Evolutionary conservation across 2,888 invertebrate species (phyloP).

Genomic region (Ochropleura leucogaster): DNA sequence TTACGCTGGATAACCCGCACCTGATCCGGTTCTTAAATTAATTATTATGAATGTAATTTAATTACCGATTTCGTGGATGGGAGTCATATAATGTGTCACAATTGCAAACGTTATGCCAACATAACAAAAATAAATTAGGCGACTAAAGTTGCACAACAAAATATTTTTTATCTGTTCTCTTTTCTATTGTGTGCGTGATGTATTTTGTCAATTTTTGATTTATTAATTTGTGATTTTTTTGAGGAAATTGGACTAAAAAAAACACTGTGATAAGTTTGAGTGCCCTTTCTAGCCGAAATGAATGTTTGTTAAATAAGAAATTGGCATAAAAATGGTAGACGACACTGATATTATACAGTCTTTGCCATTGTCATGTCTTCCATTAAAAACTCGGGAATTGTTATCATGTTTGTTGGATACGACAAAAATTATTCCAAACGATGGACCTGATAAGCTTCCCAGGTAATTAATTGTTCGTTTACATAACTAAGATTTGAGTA

Average conservation of each 20-base stretch:
- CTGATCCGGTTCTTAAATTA: too few species aligned
- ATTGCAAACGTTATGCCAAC: slow-evolving; percentile 18
- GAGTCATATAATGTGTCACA: neutral
- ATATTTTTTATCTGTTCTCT: slow-evolving; percentile 45
- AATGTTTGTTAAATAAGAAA: slow-evolving; percentile 31
- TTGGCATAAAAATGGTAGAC: slow-evolving; percentile 60
- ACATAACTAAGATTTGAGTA: neutral
- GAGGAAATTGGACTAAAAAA: slow-evolving; percentile 25
- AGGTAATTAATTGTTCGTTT: slow-evolving; percentile 68
- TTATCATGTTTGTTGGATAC: slow-evolving; percentile 92
- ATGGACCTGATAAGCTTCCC: slow-evolving; percentile 81
- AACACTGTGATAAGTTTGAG: slow-evolving; percentile 27
- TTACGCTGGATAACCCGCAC: too few species aligned
- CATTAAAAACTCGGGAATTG: slow-evolving; percentile 84
- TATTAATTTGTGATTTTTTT: slow-evolving; percentile 28
- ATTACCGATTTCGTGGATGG: slow-evolving; percentile 21
- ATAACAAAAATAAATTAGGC: slow-evolving; percentile 14
- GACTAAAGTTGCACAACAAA: slow-evolving; percentile 17
- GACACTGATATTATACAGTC: slow-evolving; percentile 78
- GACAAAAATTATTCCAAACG: slow-evolving; percentile 92
- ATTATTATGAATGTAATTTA: too few species aligned
- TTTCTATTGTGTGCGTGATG: slow-evolving; percentile 45
- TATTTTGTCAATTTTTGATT: slow-evolving; percentile 44
- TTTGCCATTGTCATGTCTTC: slow-evolving; percentile 83
- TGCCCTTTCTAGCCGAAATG: slow-evolving; percentile 42